phyloP scores from a whole-genome alignment of 2,888 invertebrate species.

The Ochropleura plecta region DNA sequence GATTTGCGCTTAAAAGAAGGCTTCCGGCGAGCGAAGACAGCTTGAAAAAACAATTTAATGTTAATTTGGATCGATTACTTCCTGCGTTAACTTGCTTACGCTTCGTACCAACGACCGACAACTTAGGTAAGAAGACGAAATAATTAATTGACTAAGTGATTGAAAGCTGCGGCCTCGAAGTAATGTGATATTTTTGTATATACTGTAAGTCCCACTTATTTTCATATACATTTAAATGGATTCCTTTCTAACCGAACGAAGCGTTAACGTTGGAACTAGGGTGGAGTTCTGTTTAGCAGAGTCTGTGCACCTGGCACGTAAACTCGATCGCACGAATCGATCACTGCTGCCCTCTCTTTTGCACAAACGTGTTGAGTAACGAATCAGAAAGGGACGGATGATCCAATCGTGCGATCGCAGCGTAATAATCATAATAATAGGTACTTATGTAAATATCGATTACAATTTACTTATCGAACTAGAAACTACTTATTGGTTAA shows the following conservation, averaged over 20 bases:
- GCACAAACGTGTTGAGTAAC: conserved; percentile 54
- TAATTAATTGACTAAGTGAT: conserved; percentile 87
- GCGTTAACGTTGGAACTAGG: conserved; percentile 82
- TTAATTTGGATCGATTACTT: conserved; percentile 74
- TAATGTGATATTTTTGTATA: conserved; percentile 91
- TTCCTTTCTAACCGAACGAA: conserved; percentile 87
- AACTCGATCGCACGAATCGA: conserved; percentile 68
- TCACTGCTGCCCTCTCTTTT: conserved; percentile 52
- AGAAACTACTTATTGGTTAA: conserved; percentile 78
- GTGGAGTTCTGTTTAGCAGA: conserved; percentile 76
- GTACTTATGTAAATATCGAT: conserved; percentile 88
- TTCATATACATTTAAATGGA: conserved; percentile 90
- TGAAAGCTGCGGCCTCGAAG: conserved; percentile 91
- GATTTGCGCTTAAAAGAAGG: conserved; percentile 73
- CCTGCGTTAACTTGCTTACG: conserved; percentile 84
- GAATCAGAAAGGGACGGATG: conserved; percentile 54
- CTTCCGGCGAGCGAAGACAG: conserved; percentile 63
- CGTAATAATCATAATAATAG: conserved; percentile 76
- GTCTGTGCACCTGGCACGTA: conserved; percentile 69
- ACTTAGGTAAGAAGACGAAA: conserved; percentile 87
- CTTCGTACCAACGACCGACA: conserved; percentile 83
- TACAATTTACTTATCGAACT: conserved; percentile 81
- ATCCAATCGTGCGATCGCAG: conserved; percentile 61
- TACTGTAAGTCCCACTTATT: conserved; percentile 91
- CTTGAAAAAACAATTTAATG: conserved; percentile 51